Base-by-base conservation (phyloP, 2,888 invertebrate species). In the Antheraea yamamai region DNA sequence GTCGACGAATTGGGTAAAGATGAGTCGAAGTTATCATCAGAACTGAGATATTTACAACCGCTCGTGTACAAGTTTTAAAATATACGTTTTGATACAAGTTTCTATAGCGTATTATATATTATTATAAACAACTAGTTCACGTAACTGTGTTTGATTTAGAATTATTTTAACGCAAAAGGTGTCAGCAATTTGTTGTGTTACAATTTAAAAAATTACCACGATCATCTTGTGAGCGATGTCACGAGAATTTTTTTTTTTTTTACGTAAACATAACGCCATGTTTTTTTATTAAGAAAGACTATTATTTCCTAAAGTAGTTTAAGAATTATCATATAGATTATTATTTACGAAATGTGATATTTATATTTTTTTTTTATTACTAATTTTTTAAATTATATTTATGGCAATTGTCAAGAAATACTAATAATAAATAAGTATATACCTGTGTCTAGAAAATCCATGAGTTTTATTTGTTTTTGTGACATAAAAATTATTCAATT, bases 11-110 rank as follows among this genome's bases (percentile, higher is more conserved):
- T 97, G n/a, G 93, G 91, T 0, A 93, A 95, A 73, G 94, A 95
- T 35, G 95, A 95, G 35, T 96, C 96, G 58, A 92, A 92, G 51
- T 87, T 97, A 14, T 96, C 95, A 26, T 87, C 92, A 0, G 96
- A 96, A 64, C 83, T 96, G 6, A 91, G 95, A 85, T 95, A 95
- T 77, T 87, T 96, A 4, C 94, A 96, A 76, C 96, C 97, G 0
- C 83, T 97, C 0, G 84, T 92, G 6, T 95, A 94, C 81, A 88
- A 84, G 75, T 87, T 82, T 76, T 94, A 89, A 79, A n/a, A 66
- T 66, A 14, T 66, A 26, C 64, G 26, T 30, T 12, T 61, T 23
- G 26, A 4, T 8, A 14, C 23, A 0, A 12, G 20, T 7, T 61
- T 66, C 30, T 66, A 16, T 6, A 18, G 30, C 23, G 23, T 23